Percentiles rank a stretch among this genome's conserved stretches.
Conservation (phyloP, 2,888 invertebrate genomes). For the Apodemia duryi region DNA sequence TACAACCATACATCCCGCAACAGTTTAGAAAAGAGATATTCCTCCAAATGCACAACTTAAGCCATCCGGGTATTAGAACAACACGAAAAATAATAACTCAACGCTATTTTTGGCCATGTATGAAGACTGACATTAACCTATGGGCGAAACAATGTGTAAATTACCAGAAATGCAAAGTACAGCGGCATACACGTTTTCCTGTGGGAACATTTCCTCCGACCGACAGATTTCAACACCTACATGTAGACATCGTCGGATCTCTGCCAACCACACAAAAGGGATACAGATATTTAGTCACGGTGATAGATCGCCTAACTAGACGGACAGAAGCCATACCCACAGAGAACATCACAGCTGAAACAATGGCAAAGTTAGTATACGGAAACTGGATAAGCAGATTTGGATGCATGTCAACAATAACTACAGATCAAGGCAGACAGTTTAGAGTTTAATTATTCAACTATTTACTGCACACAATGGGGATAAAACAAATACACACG, state of each 20-base stretch:
- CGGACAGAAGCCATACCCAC: constrained; percentile 12
- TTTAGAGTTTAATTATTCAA: no score
- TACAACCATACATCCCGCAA: constrained; percentile 11
- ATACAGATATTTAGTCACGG: not conserved
- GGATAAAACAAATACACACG: not conserved
- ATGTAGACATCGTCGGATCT: constrained; percentile 12
- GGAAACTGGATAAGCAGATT: not conserved
- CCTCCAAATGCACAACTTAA: not conserved
- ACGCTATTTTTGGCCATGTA: not conserved
- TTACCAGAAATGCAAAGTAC: not conserved
- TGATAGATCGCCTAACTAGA: constrained; percentile 7
- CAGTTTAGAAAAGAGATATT: not conserved
- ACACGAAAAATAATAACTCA: not conserved
- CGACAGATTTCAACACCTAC: not conserved
- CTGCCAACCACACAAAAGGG: not conserved
- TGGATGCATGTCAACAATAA: not conserved
- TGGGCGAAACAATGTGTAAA: no score
- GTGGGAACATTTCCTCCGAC: constrained; percentile 6
- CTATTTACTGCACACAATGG: no score
- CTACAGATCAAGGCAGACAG: no score
- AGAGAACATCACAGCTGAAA: constrained; percentile 2
- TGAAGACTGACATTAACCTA: no score
- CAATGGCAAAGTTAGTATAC: constrained; percentile 3
- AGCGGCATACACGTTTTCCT: constrained; percentile 1
- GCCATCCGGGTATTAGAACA: not conserved